These are phyloP conservation scores for Colletes latitarsis DNA, from an alignment of 1,140 invertebrate species.

Conservation along the genomic window DNA sequence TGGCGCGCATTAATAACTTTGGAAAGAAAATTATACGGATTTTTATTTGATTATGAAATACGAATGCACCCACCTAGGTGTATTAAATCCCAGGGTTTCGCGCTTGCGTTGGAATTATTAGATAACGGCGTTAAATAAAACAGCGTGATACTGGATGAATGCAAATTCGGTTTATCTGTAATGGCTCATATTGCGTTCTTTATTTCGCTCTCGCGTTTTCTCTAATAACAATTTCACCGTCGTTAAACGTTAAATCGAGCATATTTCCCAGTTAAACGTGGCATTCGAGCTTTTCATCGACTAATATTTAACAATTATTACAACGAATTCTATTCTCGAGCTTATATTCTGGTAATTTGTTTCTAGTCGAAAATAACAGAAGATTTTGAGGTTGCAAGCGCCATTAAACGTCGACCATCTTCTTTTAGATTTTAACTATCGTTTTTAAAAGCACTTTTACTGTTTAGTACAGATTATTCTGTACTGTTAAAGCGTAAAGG, in stretches of 20 bases:
- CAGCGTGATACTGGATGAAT: slow-evolving; percentile 24
- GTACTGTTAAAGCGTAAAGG: too few species aligned
- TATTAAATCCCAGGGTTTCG: slow-evolving; percentile 8
- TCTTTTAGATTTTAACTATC: too few species aligned
- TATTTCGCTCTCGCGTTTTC: background rate
- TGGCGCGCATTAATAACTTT: background rate
- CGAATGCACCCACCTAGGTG: background rate
- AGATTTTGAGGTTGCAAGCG: too few species aligned
- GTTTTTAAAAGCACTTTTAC: too few species aligned
- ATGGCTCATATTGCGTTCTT: slow-evolving; percentile 27
- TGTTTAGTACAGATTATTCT: too few species aligned
- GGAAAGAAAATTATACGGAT: background rate
- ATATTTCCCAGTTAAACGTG: background rate
- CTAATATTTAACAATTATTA: background rate
- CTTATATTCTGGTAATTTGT: background rate
- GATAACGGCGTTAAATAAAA: slow-evolving; percentile 43
- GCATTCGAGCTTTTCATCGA: background rate
- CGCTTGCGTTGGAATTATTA: slow-evolving; percentile 36
- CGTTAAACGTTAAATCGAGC: slow-evolving; percentile 22
- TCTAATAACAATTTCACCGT: slow-evolving; percentile 34
- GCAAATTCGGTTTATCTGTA: slow-evolving; percentile 46
- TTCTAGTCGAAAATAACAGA: too few species aligned
- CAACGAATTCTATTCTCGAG: background rate
- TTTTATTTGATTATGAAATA: slow-evolving; percentile 28
- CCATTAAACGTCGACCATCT: too few species aligned